A percentile compares a stretch with the other conserved stretches of the same genome.
phyloP scores from a whole-genome alignment of 2,888 invertebrate genomes.

The Dicyrtoma fusca region DNA sequence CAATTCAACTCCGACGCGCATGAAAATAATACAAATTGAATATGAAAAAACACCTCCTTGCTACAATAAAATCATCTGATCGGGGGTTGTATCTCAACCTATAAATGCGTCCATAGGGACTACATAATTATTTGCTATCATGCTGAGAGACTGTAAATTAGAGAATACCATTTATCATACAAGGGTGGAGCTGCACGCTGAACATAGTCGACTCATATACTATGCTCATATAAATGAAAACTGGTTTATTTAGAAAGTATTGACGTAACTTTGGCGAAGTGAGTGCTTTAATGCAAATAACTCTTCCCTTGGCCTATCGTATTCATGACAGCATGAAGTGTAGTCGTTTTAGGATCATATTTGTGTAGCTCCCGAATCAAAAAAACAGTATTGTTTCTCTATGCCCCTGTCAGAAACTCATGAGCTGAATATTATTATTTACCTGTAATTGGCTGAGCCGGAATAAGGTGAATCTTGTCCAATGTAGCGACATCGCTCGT shows the following conservation, averaged over 20 bases:
- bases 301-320: too few relatives aligned
- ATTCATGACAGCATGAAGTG: too few relatives aligned
- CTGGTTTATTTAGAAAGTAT: too few relatives aligned
- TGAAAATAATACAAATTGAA: neutral
- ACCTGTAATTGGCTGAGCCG: slow-evolving; percentile 36
- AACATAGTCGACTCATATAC: too few relatives aligned
- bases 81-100: neutral
- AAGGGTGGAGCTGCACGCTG: slow-evolving; percentile 5
- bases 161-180: slow-evolving; percentile 1
- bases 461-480: slow-evolving; percentile 32
- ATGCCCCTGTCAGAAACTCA: too few relatives aligned
- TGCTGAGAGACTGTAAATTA: slow-evolving; percentile 7
- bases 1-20: neutral
- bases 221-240: too few relatives aligned
- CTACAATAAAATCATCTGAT: neutral
- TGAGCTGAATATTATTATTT: neutral
- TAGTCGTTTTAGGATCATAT: too few relatives aligned
- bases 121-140: neutral
- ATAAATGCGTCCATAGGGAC: neutral
- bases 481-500: slow-evolving; percentile 47
- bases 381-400: too few relatives aligned
- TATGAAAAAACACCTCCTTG: neutral
- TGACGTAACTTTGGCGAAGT: too few relatives aligned
- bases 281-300: too few relatives aligned
- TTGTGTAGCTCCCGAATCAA: too few relatives aligned